These are phyloP conservation scores for Antitype chi DNA, from an alignment of 2,888 invertebrate species.

Conservation along the genomic window DNA sequence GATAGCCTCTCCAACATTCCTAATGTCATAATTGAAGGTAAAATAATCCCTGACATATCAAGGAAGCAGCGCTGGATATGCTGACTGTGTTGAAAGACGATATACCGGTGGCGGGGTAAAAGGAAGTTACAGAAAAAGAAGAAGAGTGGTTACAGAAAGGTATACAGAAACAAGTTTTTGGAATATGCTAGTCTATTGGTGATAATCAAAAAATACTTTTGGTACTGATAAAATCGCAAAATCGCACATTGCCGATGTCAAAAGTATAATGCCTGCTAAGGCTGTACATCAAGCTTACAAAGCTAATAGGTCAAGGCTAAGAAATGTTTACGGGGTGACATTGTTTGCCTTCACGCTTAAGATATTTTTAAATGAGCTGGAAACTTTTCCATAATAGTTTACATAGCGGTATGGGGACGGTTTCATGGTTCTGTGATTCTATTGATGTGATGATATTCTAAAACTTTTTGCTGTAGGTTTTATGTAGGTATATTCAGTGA, in stretches of 20 bases:
- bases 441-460: neutral
- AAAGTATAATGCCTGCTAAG: neutral
- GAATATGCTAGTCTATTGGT: too few species aligned
- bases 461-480: neutral
- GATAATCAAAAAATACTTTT: too few species aligned
- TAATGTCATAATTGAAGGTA: too few species aligned
- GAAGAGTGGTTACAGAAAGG: too few species aligned
- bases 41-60: too few species aligned
- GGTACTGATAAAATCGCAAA: neutral
- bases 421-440: neutral
- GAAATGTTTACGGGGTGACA: slow-evolving; percentile 34
- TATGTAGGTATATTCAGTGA: neutral
- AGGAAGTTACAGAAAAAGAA: too few species aligned
- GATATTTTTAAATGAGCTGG: slow-evolving; percentile 35
- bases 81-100: too few species aligned
- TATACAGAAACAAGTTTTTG: too few species aligned
- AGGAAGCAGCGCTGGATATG: too few species aligned
- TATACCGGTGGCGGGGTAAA: too few species aligned
- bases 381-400: slow-evolving; percentile 36
- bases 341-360: slow-evolving; percentile 18
- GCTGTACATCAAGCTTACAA: slow-evolving; percentile 22
- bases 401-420: neutral
- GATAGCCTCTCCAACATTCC: too few species aligned
- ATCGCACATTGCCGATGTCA: neutral
- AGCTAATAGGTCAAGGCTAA: slow-evolving; percentile 37